Evolutionary conservation across 2,888 invertebrate species (phyloP), one percentile per base, ranked within the genome.

Genomic region (Atethmia centrago): DNA sequence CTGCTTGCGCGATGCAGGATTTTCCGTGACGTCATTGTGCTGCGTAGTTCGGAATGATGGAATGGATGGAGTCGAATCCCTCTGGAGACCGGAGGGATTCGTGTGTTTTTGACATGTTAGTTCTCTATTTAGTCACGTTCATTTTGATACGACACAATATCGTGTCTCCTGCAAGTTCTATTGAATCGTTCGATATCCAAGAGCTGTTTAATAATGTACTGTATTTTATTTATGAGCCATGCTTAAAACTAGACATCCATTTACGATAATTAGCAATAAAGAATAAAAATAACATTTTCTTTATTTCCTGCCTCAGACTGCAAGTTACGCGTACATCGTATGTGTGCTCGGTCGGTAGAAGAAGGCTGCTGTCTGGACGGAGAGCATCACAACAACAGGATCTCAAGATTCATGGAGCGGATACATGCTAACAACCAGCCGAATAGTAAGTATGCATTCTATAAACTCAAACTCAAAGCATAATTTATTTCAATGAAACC

Each of bases 251-350:
- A 16, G 12, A 65, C 59, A 10, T 2, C 3, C 1, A n/a, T 21
- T 31, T 3, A 19, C 10, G 10, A 28, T 36, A 28, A n/a, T 36
- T n/a, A 40, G 8, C 53, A 36, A 45, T 31, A 71, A 53, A n/a
- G n/a, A 68, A 66, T 31, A 31, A 36, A 3, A 0, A 58, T 5
- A 8, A 40, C 21, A 10, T 36, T 4, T 25, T 16, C 3, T 4
- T 51, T 67, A 3, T 36, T 73, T 56, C 82, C 8, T 12, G 12
- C 1, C 45, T 2, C 94, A 98, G 99, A 98, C 93, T 99, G 99
- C 96, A 98, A 98, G 92, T 96, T 99, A 87, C 98, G 98, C 90
- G 98, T 99, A 88, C 99, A 99, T 96, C 98, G 98, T 82, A 95
- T 96, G 63, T 99, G 99, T 95, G 97, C 98, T 63, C 97, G 97